Evolutionary conservation across 2,113 vertebrate species (phyloP), one percentile per base, ranked within the genome.

Genomic region (Pycnonotus jocosus): DNA sequence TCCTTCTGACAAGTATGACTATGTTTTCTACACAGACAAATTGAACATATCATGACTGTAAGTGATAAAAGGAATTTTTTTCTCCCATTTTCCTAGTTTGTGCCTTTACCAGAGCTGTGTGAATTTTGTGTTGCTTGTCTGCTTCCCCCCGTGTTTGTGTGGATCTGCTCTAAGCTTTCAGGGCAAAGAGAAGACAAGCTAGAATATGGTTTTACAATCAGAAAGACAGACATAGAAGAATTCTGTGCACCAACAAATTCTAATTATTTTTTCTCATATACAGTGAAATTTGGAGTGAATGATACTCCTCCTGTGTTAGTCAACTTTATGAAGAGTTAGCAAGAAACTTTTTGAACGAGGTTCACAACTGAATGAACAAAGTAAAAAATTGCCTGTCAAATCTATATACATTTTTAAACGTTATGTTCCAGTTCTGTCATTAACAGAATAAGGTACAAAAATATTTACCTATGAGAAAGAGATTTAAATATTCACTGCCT

Each of bases 401-500:
- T n/a, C 14, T 88, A 27, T 30, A 83, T 56, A 88, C 47, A 84
- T 89, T 85, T 86, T 47, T 20, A 62, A 89, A 60, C 64, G 12
- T 74, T 82, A 40, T 37, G 14, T 65, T 96, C 81, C 51, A 91
- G 64, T 78, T 90, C 87, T 60, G 56, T 92, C 77, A 69, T 33
- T 74, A 95, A 45, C 62, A 72, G 42, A 82, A 38, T 83, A 88
- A 93, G 50, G 72, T 84, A 88, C 27, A 88, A 86, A 81, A 92
- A 74, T 95, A 97, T 96, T 98, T 98, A 99, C 99, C 99, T 96
- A 98, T 98, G 40, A 99, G 97, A 95, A 99, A 99, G 89, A 99
- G 98, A 96, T 99, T 99, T 85, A 99, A 79, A 81, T 99, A 99
- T 95, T 99, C 98, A 95, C 98, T 98, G 93, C 99, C 99, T 93